Evolutionary conservation across 1,140 invertebrate genomes (phyloP).

Genomic region (Planococcus citri): DNA sequence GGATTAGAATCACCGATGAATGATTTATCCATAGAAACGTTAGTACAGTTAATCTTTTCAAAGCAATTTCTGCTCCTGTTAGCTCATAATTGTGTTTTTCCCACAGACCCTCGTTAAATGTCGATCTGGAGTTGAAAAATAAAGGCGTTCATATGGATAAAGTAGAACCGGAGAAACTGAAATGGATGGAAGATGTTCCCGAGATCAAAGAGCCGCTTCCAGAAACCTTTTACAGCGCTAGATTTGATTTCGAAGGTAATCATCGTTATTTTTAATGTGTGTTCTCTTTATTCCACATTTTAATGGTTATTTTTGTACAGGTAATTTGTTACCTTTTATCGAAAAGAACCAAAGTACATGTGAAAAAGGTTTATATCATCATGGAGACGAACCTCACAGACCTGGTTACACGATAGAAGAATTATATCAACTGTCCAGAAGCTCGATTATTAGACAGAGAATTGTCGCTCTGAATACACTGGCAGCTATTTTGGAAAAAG

Average conservation of each 20-base stretch:
- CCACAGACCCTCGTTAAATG: neutral
- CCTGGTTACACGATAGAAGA: conserved; percentile 81
- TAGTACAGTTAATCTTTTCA: conserved; percentile 27
- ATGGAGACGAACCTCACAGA: conserved; percentile 79
- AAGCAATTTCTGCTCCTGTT: conserved; percentile 28
- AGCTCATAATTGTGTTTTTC: neutral
- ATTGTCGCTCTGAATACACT: conserved; percentile 62
- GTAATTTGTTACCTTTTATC: conserved; percentile 53
- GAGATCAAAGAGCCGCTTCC: conserved; percentile 31
- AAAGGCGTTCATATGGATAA: conserved; percentile 71
- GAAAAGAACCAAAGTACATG: conserved; percentile 42
- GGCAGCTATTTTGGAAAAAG: conserved; percentile 62
- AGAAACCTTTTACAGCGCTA: conserved; percentile 53
- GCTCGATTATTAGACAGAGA: conserved; percentile 58
- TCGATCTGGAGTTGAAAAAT: conserved; percentile 30
- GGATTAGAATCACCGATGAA: conserved; percentile 23
- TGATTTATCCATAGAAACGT: conserved; percentile 28
- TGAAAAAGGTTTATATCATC: conserved; percentile 67
- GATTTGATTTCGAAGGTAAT: conserved; percentile 46
- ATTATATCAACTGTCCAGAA: conserved; percentile 60
- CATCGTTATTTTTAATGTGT: conserved; percentile 2
- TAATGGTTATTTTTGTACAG: conserved; percentile 38
- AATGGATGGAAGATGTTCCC: conserved; percentile 63
- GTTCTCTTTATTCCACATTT: conserved; percentile 11
- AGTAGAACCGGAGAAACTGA: conserved; percentile 67